Percentiles rank a stretch among this genome's conserved stretches.
Conservation (phyloP, 2,888 invertebrate genomes). For the Andrena chrysosceles region DNA sequence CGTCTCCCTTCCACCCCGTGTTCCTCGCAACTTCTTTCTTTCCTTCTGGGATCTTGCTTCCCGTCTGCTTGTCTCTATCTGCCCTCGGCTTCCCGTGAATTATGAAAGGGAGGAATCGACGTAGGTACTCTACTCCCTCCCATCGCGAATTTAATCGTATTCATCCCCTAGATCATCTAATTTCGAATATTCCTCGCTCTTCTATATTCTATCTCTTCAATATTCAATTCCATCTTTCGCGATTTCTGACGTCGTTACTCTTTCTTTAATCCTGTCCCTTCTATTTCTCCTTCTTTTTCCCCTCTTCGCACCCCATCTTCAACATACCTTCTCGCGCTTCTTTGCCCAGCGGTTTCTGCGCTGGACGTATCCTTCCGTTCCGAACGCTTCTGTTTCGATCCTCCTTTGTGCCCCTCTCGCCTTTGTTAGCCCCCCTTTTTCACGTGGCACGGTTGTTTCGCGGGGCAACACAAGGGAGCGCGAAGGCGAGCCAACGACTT, state of each 20-base stretch:
- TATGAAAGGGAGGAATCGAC: conserved; percentile 14
- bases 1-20: conserved; percentile 26
- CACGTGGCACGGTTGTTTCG: conserved; percentile 43
- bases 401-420: conserved; percentile 6
- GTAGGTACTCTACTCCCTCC: conserved; percentile 7
- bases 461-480: conserved; percentile 18
- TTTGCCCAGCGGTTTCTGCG: conserved; percentile 17
- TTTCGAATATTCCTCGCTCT: not conserved
- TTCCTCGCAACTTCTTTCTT: conserved; percentile 45
- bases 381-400: conserved; percentile 39
- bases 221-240: not conserved
- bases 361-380: conserved; percentile 26
- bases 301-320: conserved; percentile 8
- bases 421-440: conserved; percentile 23
- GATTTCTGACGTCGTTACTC: not conserved
- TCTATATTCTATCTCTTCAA: not conserved
- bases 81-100: conserved; percentile 21
- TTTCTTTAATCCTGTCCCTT: too few species aligned
- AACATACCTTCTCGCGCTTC: conserved; percentile 18
- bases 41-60: conserved; percentile 11
- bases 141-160: not conserved
- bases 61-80: conserved; percentile 38
- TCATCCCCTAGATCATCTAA: not conserved
- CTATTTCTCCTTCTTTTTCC: not conserved
- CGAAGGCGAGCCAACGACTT: conserved; percentile 27